A percentile compares a stretch with the other conserved stretches of the same genome.
phyloP scores from a whole-genome alignment of 2,888 invertebrate species.

The Allacma fusca region DNA sequence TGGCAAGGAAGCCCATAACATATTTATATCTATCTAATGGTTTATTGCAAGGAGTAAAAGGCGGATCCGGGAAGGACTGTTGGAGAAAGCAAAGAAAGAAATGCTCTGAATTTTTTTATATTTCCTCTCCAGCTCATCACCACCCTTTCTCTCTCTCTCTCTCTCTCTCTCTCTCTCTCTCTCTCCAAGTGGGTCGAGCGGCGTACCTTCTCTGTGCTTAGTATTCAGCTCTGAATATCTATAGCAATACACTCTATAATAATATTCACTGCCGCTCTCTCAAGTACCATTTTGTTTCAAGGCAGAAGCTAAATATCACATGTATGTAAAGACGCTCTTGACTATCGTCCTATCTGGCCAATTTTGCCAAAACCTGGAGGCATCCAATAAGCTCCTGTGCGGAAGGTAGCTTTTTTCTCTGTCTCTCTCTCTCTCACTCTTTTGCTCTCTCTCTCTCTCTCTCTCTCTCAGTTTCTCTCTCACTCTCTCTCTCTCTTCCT shows the following conservation, averaged over 20 bases:
- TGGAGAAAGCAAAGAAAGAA: background rate
- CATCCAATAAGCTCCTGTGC: constrained; percentile 30
- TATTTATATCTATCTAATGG: background rate
- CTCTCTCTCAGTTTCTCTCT: background rate
- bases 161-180: no score
- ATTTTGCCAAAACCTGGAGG: constrained; percentile 36
- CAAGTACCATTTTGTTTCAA: constrained; percentile 6
- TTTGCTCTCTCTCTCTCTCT: background rate
- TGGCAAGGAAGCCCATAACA: background rate
- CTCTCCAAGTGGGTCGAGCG: background rate
- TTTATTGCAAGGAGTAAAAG: background rate
- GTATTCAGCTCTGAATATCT: background rate
- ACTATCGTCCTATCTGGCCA: constrained; percentile 29
- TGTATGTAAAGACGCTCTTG: background rate
- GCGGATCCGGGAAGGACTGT: background rate
- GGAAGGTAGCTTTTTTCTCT: background rate
- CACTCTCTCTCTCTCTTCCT: background rate
- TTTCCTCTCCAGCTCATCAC: constrained; percentile 3
- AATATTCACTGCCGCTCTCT: constrained; percentile 13
- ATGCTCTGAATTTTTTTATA: background rate
- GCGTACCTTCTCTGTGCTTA: background rate
- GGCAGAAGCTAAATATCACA: constrained; percentile 19
- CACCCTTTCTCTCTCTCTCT: no score
- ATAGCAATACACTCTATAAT: background rate
- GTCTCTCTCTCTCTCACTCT: background rate